Conservation (phyloP, 1,140 invertebrate genomes). For the Bombus confusus region DNA sequence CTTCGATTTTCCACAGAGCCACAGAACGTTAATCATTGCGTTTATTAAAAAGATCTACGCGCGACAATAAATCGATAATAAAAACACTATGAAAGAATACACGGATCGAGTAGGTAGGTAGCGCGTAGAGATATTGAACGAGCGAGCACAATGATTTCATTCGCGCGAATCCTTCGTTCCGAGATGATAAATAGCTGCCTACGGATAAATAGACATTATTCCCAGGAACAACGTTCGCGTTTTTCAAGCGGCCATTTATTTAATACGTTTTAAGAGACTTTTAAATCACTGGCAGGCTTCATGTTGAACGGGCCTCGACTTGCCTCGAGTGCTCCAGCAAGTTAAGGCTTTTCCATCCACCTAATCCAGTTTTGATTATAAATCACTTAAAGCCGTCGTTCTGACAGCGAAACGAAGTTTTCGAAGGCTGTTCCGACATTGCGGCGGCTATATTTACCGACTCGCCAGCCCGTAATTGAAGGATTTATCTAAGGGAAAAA, state of each 20-base stretch:
- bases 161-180: neutral
- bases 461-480: conserved; percentile 60
- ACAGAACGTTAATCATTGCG: too few species aligned
- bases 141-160: neutral
- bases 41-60: too few species aligned
- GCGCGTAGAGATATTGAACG: neutral
- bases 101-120: neutral
- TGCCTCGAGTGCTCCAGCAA: conserved; percentile 41
- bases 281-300: conserved; percentile 56
- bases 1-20: too few species aligned
- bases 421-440: conserved; percentile 51
- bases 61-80: neutral
- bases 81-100: neutral
- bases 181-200: neutral
- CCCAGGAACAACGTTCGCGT: conserved; percentile 13
- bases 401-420: conserved; percentile 67
- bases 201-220: conserved; percentile 1
- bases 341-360: conserved; percentile 67
- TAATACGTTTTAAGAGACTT: conserved; percentile 60
- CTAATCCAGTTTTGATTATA: conserved; percentile 71
- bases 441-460: conserved; percentile 54
- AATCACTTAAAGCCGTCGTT: conserved; percentile 69
- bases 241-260: conserved; percentile 35
- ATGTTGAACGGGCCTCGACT: conserved; percentile 24
- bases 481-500: conserved; percentile 61